A percentile compares a stretch with the other conserved stretches of the same genome.
These are phyloP conservation scores for Phalloptychus januarius DNA, from an alignment of 2,797 vertebrate genomes.

Conservation along the genomic window DNA sequence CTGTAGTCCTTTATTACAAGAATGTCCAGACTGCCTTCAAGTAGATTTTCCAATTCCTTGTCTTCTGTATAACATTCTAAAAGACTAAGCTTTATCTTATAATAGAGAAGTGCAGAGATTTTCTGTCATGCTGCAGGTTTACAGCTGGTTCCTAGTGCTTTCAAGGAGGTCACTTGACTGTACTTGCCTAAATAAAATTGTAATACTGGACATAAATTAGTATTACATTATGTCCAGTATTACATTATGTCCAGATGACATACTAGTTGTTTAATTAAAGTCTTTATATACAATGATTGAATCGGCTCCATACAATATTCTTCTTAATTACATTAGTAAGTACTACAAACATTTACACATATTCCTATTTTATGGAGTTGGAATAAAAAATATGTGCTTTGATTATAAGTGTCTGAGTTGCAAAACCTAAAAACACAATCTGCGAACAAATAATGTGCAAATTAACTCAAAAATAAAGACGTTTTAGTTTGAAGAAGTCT, in stretches of 20 bases:
- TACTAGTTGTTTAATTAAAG: too few species aligned
- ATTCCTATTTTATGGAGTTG: background rate
- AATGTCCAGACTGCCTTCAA: background rate
- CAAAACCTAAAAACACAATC: background rate
- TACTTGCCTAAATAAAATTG: background rate
- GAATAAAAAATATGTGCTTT: background rate
- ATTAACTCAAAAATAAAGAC: background rate
- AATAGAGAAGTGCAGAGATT: background rate
- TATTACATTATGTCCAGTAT: too few species aligned
- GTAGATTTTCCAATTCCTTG: background rate
- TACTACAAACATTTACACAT: background rate
- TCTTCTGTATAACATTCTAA: background rate
- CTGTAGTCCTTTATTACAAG: background rate
- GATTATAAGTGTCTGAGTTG: background rate
- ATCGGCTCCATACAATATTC: background rate
- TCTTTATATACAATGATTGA: background rate
- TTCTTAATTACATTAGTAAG: background rate
- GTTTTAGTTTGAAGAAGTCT: background rate
- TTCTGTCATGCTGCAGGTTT: background rate
- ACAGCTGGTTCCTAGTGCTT: background rate
- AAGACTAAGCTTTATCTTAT: background rate
- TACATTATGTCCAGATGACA: too few species aligned
- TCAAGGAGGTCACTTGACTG: background rate
- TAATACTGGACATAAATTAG: background rate
- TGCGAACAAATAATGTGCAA: background rate